Conservation (phyloP, 2,113 vertebrate species). For the Nycticryphes semicollaris region DNA sequence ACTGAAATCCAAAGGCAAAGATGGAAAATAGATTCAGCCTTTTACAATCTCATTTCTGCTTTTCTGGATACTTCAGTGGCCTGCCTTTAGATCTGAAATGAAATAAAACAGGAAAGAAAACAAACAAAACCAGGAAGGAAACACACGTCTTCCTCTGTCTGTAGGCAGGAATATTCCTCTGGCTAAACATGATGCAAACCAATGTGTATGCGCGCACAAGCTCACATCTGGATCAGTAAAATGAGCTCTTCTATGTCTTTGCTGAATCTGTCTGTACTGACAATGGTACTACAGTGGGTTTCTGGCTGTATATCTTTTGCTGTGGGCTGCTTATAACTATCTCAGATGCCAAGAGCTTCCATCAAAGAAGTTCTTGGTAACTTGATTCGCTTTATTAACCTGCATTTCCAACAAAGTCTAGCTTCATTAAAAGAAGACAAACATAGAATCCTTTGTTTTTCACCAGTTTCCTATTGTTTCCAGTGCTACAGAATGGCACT, state of each 20-base stretch:
- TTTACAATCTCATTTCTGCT: slow-evolving; percentile 40
- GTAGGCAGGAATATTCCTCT: neutral
- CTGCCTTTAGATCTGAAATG: neutral
- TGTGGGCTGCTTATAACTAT: slow-evolving; percentile 2
- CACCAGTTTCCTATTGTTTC: neutral
- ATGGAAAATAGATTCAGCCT: slow-evolving; percentile 35
- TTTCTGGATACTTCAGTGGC: neutral
- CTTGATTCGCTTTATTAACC: neutral
- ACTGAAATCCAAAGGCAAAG: slow-evolving; percentile 53
- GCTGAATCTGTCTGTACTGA: neutral
- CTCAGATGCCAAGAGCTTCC: neutral
- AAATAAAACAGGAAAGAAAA: neutral
- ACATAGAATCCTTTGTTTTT: neutral
- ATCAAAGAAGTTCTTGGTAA: slow-evolving; percentile 24
- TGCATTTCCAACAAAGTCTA: slow-evolving; percentile 14
- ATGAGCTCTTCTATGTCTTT: neutral
- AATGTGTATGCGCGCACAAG: rapidly evolving
- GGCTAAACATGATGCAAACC: neutral
- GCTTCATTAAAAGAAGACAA: slow-evolving; percentile 26
- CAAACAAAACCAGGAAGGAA: neutral
- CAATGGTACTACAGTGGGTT: neutral
- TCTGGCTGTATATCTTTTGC: slow-evolving; percentile 5
- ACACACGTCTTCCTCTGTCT: neutral
- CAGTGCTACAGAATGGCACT: neutral
- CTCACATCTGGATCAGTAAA: neutral